phyloP scores from a whole-genome alignment of 2,888 invertebrate species.

The Cantharis nigra region DNA sequence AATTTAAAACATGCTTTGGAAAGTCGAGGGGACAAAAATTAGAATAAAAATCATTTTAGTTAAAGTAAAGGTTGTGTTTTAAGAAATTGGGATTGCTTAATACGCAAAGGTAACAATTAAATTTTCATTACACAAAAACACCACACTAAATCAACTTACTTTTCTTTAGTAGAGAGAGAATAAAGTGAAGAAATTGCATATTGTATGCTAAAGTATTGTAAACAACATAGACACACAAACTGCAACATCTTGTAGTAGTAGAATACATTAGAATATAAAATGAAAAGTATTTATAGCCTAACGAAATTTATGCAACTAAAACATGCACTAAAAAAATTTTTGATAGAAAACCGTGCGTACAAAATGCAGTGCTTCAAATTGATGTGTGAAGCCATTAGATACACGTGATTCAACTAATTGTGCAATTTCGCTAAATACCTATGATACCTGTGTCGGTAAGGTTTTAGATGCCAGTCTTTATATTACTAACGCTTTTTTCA shows the following conservation, averaged over 20 bases:
- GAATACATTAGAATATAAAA: not conserved
- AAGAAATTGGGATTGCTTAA: not conserved
- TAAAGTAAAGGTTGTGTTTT: not conserved
- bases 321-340: conserved; percentile 10
- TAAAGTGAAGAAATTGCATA: not conserved
- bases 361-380: conserved; percentile 50
- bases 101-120: not conserved
- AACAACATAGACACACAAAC: not conserved
- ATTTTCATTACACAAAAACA: conserved; percentile 6
- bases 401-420: conserved; percentile 22
- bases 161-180: not conserved
- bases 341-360: conserved; percentile 19
- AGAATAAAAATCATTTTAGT: not conserved
- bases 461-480: conserved; percentile 30
- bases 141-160: not conserved
- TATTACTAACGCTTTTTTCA: conserved; percentile 23
- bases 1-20: not conserved
- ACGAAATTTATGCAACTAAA: not conserved
- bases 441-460: conserved; percentile 19
- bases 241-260: not conserved
- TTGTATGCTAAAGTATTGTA: not conserved
- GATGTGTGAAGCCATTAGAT: conserved; percentile 47
- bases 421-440: conserved; percentile 21
- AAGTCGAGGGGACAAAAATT: not conserved
- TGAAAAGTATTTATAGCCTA: not conserved